Evolutionary conservation across 1,140 invertebrate genomes (phyloP).

Genomic region (Drosophila novamexicana): DNA sequence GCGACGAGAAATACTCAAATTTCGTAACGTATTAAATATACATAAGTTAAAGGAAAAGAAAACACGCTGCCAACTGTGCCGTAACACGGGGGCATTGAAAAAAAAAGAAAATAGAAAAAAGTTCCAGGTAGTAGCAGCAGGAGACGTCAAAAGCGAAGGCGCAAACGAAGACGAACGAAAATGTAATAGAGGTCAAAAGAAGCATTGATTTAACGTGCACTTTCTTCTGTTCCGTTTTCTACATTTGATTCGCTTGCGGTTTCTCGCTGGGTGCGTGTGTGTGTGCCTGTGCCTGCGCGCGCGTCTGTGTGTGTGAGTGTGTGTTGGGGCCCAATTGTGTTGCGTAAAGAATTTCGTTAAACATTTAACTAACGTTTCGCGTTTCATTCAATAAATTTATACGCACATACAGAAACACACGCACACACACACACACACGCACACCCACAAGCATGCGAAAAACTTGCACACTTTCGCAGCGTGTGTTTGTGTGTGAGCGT

Average conservation of each 20-base stretch:
- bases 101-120: background rate
- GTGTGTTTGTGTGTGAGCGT: slow-evolving; percentile 10
- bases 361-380: slow-evolving; percentile 53
- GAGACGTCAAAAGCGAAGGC: slow-evolving; percentile 32
- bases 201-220: slow-evolving; percentile 80
- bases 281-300: background rate
- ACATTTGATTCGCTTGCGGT: slow-evolving; percentile 24
- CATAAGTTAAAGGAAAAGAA: slow-evolving; percentile 28
- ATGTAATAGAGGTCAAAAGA: slow-evolving; percentile 83
- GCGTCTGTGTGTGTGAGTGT: slow-evolving; percentile 24
- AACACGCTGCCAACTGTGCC: slow-evolving; percentile 58
- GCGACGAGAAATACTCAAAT: slow-evolving; percentile 27
- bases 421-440: slow-evolving; percentile 14
- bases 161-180: slow-evolving; percentile 58
- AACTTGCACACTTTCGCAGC: no score
- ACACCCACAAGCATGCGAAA: slow-evolving; percentile 1
- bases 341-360: slow-evolving; percentile 74
- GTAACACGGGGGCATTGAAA: slow-evolving; percentile 57
- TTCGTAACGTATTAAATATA: slow-evolving; percentile 10
- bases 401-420: slow-evolving; percentile 23
- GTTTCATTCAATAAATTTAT: slow-evolving; percentile 61
- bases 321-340: slow-evolving; percentile 30
- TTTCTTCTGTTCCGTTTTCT: slow-evolving; percentile 52
- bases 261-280: slow-evolving; percentile 26
- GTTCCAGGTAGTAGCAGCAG: slow-evolving; percentile 42